Percentiles rank a stretch among this genome's conserved stretches.
phyloP scores from a whole-genome alignment of 2,113 vertebrate genomes.

The Fukomys damarensis region DNA sequence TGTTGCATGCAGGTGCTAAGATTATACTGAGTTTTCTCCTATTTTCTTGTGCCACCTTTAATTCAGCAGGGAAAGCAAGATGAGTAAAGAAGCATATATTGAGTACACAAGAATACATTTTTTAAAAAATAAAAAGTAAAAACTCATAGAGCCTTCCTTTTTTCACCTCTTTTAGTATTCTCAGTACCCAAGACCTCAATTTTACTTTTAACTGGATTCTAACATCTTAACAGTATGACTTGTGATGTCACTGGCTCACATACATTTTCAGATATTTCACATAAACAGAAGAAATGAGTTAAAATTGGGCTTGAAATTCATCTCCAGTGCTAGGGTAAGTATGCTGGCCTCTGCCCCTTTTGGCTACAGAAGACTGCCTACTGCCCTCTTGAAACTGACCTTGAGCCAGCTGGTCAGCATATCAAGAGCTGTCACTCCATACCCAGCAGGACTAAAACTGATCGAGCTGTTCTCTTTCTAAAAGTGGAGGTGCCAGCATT shows the following conservation, averaged over 20 bases:
- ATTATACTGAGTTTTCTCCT: background rate
- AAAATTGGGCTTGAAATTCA: slow-evolving; percentile 57
- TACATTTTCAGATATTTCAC: slow-evolving; percentile 12
- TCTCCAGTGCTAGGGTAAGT: slow-evolving; percentile 6
- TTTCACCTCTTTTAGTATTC: slow-evolving; percentile 12
- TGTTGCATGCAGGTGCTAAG: background rate
- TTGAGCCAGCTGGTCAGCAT: slow-evolving; percentile 55
- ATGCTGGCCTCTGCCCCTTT: background rate
- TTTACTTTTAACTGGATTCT: slow-evolving; percentile 54
- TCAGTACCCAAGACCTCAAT: background rate
- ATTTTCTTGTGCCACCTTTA: slow-evolving; percentile 18
- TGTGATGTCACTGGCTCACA: background rate
- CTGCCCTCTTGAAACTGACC: background rate
- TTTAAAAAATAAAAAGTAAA: background rate
- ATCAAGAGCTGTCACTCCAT: slow-evolving; percentile 29
- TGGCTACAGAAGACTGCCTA: slow-evolving; percentile 31
- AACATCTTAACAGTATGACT: background rate
- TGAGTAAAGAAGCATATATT: background rate
- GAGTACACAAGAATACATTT: slow-evolving; percentile 9
- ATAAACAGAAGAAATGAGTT: slow-evolving; percentile 21
- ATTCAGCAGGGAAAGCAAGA: background rate
- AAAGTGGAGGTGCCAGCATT: slow-evolving; percentile 22
- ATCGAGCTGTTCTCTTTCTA: slow-evolving; percentile 25
- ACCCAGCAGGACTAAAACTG: slow-evolving; percentile 40
- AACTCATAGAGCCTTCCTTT: background rate